Evolutionary conservation across 2,113 vertebrate species (phyloP).

Genomic region (Corydoras sp.): DNA sequence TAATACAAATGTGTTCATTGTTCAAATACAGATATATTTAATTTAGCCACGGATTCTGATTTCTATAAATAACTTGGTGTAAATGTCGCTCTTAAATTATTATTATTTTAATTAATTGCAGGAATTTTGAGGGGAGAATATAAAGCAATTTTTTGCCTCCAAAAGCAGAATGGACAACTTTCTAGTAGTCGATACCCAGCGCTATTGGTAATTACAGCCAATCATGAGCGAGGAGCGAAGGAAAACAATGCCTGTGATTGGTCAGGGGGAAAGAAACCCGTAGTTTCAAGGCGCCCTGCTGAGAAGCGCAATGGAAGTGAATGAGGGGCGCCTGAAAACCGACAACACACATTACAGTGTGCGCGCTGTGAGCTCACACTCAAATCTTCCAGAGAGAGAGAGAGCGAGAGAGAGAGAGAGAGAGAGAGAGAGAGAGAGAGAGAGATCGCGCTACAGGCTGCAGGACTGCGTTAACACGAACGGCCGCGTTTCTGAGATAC

Average conservation of each 20-base stretch:
- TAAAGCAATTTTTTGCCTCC: too few relatives aligned
- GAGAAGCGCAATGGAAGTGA: conserved; percentile 44
- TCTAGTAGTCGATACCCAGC: conserved; percentile 28
- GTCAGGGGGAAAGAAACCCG: conserved; percentile 43
- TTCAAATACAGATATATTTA: too few relatives aligned
- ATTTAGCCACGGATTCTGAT: too few relatives aligned
- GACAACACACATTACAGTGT: conserved; percentile 58
- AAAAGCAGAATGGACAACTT: conserved; percentile 27
- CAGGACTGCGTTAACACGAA: too few relatives aligned
- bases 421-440: conserved; percentile 14
- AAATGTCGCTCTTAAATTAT: too few relatives aligned
- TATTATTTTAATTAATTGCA: too few relatives aligned
- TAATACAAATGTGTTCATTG: too few relatives aligned
- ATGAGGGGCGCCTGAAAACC: conserved; percentile 69
- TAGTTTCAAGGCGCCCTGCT: conserved; percentile 63
- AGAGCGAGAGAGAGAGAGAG: conserved; percentile 17
- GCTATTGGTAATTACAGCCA: conserved; percentile 37
- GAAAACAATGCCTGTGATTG: conserved; percentile 69
- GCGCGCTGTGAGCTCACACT: conserved; percentile 41
- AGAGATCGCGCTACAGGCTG: too few relatives aligned
- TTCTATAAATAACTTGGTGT: too few relatives aligned
- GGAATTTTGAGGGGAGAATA: too few relatives aligned
- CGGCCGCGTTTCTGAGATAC: too few relatives aligned
- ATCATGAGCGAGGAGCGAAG: conserved; percentile 54
- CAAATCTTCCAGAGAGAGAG: conserved; percentile 30